phyloP scores from a whole-genome alignment of 2,797 vertebrate genomes.

The Danio tinwini region DNA sequence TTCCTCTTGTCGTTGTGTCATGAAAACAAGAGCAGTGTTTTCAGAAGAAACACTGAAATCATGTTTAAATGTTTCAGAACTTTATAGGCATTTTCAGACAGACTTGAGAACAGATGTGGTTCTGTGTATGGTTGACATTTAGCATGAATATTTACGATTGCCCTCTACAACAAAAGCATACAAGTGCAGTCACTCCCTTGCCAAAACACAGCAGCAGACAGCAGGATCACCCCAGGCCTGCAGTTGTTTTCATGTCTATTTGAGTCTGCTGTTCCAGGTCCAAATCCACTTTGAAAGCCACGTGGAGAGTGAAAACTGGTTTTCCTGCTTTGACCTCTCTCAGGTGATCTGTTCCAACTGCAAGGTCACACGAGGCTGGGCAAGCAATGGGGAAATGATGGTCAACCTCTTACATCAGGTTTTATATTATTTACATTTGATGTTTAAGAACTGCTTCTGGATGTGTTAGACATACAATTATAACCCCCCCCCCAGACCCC shows the following conservation, averaged over 20 bases:
- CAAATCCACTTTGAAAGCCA: conserved; percentile 50
- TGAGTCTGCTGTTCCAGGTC: conserved; percentile 24
- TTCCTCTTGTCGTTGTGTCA: conserved; percentile 23
- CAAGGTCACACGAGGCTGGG: conserved; percentile 36
- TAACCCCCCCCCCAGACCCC: no score
- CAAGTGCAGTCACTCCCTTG: conserved; percentile 33
- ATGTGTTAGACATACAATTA: no score
- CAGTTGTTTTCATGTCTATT: conserved; percentile 54
- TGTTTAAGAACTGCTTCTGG: background rate
- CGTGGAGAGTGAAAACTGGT: conserved; percentile 39
- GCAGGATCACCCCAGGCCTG: conserved; percentile 45
- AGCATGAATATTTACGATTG: conserved; percentile 45
- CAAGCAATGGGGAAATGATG: conserved; percentile 37
- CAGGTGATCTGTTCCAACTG: conserved; percentile 34
- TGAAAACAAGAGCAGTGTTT: background rate
- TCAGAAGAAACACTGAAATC: conserved; percentile 4
- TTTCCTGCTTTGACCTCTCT: conserved; percentile 44
- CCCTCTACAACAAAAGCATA: conserved; percentile 38
- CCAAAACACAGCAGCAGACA: conserved; percentile 43
- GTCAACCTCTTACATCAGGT: conserved; percentile 21
- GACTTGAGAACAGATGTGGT: conserved; percentile 34
- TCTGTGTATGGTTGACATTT: conserved; percentile 55
- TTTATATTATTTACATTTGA: background rate
- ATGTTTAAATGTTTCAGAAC: conserved; percentile 34
- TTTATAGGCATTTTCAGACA: conserved; percentile 27